Evolutionary conservation across 2,797 vertebrate species (phyloP).

Genomic region (Falco biarmicus): DNA sequence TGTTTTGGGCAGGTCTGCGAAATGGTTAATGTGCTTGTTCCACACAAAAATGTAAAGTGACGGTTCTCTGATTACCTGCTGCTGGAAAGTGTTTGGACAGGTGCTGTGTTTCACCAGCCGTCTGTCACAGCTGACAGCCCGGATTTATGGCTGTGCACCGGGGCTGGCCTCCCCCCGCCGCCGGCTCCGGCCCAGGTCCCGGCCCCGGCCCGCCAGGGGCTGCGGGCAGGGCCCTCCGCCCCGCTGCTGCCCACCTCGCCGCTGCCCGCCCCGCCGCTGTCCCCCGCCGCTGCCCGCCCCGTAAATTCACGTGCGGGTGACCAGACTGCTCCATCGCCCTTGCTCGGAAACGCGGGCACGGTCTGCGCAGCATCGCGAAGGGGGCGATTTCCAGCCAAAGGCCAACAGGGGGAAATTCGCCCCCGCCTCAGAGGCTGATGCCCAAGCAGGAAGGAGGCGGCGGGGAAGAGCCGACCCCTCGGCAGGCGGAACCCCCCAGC

Average conservation of each 20-base stretch:
- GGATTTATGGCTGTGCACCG: conserved; percentile 31
- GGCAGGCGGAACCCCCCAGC: too few species aligned
- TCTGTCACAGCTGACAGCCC: conserved; percentile 44
- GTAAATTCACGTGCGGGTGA: fast-evolving
- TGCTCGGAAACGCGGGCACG: not conserved
- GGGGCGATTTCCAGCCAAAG: not conserved
- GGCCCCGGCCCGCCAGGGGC: not conserved
- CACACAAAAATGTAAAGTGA: conserved; percentile 55
- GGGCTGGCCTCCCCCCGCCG: not conserved
- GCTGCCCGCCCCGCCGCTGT: too few species aligned
- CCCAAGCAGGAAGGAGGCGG: not conserved
- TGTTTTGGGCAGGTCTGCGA: conserved; percentile 24
- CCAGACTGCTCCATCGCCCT: not conserved
- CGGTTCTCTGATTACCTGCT: conserved; percentile 53
- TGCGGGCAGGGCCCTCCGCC: not conserved
- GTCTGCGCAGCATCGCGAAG: fast-evolving
- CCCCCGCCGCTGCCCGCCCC: too few species aligned
- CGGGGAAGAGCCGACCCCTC: not conserved
- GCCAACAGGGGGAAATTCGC: not conserved
- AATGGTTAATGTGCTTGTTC: conserved; percentile 55
- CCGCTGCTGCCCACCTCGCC: too few species aligned
- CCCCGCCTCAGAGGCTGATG: not conserved
- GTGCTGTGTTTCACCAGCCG: conserved; percentile 47
- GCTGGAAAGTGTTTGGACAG: conserved; percentile 64
- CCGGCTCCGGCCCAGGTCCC: not conserved